Percentiles rank a stretch among this genome's conserved stretches.
Conservation (phyloP, 2,888 invertebrate genomes). For the Eubasilissa splendida region DNA sequence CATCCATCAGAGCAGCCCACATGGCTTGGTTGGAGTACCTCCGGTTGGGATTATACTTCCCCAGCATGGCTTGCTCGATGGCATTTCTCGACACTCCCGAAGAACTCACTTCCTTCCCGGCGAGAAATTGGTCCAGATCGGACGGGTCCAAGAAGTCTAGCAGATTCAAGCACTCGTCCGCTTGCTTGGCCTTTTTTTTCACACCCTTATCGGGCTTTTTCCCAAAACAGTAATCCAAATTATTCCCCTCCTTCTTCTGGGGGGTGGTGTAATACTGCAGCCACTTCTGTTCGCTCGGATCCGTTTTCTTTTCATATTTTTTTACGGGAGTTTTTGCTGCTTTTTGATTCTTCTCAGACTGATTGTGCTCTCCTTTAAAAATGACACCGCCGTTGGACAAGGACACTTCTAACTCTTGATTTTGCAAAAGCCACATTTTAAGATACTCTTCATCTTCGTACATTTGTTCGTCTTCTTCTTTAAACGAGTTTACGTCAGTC, state of each 20-base stretch:
- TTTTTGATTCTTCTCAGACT: conserved; percentile 7
- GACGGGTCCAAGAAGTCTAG: conserved; percentile 70
- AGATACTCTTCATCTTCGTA: conserved; percentile 68
- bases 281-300: conserved; percentile 29
- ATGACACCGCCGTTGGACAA: conserved; percentile 60
- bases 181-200: conserved; percentile 61
- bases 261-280: conserved; percentile 59
- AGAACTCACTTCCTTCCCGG: conserved; percentile 70
- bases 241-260: conserved; percentile 66
- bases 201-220: conserved; percentile 55
- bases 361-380: background rate
- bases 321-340: background rate
- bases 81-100: conserved; percentile 71
- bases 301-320: conserved; percentile 15
- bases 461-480: conserved; percentile 42
- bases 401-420: conserved; percentile 70
- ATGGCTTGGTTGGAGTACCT: conserved; percentile 72
- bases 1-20: conserved; percentile 75
- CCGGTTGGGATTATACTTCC: conserved; percentile 71
- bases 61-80: conserved; percentile 71
- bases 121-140: conserved; percentile 71
- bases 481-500: background rate
- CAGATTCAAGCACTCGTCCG: conserved; percentile 64
- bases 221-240: conserved; percentile 61
- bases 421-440: conserved; percentile 71